Evolutionary conservation across 2,797 vertebrate genomes (phyloP).

Genomic region (Mormyrops attenuatus): DNA sequence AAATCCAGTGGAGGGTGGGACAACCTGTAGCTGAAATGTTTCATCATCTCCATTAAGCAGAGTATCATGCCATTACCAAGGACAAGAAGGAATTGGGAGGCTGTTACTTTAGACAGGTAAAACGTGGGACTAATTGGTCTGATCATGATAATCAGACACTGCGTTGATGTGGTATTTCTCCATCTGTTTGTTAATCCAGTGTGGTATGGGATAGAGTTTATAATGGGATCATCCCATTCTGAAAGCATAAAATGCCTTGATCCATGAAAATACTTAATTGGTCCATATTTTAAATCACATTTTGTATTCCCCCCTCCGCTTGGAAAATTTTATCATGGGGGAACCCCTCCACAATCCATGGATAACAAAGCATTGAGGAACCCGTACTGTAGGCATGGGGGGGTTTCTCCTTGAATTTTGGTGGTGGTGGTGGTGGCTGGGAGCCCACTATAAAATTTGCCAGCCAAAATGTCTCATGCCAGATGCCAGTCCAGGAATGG

Average conservation of each 20-base stretch:
- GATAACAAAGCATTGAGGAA: not conserved
- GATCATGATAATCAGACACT: not conserved
- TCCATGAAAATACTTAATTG: not conserved
- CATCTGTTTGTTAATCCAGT: not conserved
- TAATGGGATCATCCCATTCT: not conserved
- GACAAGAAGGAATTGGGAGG: not conserved
- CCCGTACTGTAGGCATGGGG: not conserved
- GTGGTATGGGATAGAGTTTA: not conserved
- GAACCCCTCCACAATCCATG: not conserved
- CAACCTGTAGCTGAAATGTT: not conserved
- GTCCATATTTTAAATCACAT: not conserved
- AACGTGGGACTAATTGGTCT: not conserved
- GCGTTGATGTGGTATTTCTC: not conserved
- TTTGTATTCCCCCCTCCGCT: not conserved
- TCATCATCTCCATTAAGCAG: not conserved
- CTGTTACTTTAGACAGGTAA: not conserved
- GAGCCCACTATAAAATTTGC: not conserved
- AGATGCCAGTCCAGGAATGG: not conserved
- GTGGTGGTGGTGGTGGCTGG: not conserved
- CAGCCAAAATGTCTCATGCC: not conserved
- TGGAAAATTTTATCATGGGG: not conserved
- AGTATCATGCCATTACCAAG: not conserved
- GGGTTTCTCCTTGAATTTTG: not conserved
- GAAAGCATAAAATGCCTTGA: not conserved
- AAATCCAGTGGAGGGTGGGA: not conserved